Evolutionary conservation across 2,888 invertebrate genomes (phyloP), one percentile per base, ranked within the genome.

Genomic region (Acanthosepion pharaonis): DNA sequence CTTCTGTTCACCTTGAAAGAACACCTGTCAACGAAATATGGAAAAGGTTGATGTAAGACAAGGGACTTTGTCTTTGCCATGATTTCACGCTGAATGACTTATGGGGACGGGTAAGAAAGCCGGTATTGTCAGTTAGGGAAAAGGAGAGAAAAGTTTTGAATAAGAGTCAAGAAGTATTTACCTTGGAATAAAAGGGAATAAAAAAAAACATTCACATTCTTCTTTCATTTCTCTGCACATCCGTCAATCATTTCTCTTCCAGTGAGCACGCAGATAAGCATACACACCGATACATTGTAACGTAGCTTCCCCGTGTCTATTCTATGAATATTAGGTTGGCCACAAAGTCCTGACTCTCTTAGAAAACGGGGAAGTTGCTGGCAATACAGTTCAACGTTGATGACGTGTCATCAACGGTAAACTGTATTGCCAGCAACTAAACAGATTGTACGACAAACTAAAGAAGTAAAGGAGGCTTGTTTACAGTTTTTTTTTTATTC

Each of bases 81-180:
- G 78, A 78, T 78, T 78, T 78, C 78, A 78, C 78, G 78, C 78
- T 78, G 11, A 78, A 78, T 78, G 78, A 78, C n/a, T 78, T 78
- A n/a, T n/a, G 8, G n/a, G 78, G n/a, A 33, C 1, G 5, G 11
- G 1, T 33, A 78, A 78, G 11, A 78, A n/a, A 78, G 78, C 1
- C 1, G 15, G 11, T 15, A 78, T 78, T 78, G 78, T 78, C n/a
- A n/a, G n/a, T 78, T 4, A 33, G 59, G 78, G 15, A 11, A 11
- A 33, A n/a, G n/a, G n/a, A n/a, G 23, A 78, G 78, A 33, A 78
- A 78, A 5, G 0, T 15, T 78, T 78, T 78, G 0, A 78, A n/a
- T 33, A 11, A 78, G 33, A 78, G 78, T 78, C 78, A 78, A 78
- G 78, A 15, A n/a, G n/a, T n/a, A n/a, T 78, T 78, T 78, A 78